Evolutionary conservation across 2,113 vertebrate species (phyloP).

Genomic region (Chamaea fasciata): DNA sequence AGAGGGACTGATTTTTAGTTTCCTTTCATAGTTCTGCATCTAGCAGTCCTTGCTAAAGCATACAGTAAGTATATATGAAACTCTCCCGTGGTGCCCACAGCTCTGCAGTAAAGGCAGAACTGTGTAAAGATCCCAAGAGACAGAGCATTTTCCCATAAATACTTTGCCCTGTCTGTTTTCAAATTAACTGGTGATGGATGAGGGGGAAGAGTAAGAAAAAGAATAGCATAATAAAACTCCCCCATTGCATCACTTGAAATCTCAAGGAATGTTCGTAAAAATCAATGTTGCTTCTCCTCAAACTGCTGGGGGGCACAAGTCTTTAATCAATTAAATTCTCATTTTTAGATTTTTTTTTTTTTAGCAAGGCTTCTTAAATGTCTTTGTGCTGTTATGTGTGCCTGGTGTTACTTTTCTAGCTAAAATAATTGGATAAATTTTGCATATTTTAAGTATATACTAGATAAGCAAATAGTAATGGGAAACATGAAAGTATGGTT

Average conservation of each 20-base stretch:
- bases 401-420: neutral
- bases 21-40: neutral
- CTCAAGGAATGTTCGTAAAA: neutral
- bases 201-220: neutral
- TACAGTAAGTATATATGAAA: neutral
- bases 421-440: neutral
- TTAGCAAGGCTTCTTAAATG: neutral
- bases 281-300: neutral
- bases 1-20: neutral
- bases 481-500: neutral
- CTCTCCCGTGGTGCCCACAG: neutral
- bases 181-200: neutral
- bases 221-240: neutral
- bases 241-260: neutral
- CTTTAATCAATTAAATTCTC: neutral
- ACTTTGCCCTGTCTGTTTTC: neutral
- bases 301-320: neutral
- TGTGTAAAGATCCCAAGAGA: neutral
- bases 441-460: neutral
- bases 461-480: neutral
- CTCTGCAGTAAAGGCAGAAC: neutral
- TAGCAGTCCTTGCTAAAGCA: neutral
- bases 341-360: neutral
- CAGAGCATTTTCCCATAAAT: neutral
- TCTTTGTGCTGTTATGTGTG: neutral